A percentile compares a stretch with the other conserved stretches of the same genome.
Conservation (phyloP, 2,888 invertebrate genomes). For the Teinopalpus imperialis region DNA sequence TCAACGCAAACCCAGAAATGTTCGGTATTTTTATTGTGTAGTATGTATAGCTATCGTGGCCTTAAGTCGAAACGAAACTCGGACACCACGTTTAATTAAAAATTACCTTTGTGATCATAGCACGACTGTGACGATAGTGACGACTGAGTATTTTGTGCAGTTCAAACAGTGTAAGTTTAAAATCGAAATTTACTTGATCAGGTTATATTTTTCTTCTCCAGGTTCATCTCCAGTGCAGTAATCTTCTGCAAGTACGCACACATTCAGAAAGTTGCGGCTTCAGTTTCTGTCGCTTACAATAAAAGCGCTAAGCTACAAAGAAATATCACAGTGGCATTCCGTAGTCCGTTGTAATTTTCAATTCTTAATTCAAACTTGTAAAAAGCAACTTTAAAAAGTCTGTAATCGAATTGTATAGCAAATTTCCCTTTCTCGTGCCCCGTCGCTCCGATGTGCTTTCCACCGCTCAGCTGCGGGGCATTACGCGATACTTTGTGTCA, state of each 20-base stretch:
- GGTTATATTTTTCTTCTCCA: too few species aligned
- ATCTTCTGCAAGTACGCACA: too few species aligned
- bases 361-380: conserved; percentile 4
- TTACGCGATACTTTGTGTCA: conserved; percentile 14
- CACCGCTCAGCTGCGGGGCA: conserved; percentile 1
- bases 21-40: conserved; percentile 26
- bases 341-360: neutral
- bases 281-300: too few species aligned
- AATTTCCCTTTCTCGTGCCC: conserved; percentile 17
- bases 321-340: too few species aligned
- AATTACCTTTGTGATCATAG: conserved; percentile 15
- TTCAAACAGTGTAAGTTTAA: too few species aligned
- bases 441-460: conserved; percentile 18
- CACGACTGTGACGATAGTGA: neutral
- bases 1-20: conserved; percentile 24
- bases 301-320: too few species aligned
- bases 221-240: too few species aligned
- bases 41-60: conserved; percentile 22
- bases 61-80: conserved; percentile 22
- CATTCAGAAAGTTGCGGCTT: too few species aligned
- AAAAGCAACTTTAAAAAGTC: conserved; percentile 6
- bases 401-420: conserved; percentile 18
- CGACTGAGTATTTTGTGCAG: too few species aligned
- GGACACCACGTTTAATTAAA: conserved; percentile 24
- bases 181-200: too few species aligned